phyloP scores from a whole-genome alignment of 30 jellyfish, hydroid and myxozoan species.

The Chrysaora quinquecirrha region DNA sequence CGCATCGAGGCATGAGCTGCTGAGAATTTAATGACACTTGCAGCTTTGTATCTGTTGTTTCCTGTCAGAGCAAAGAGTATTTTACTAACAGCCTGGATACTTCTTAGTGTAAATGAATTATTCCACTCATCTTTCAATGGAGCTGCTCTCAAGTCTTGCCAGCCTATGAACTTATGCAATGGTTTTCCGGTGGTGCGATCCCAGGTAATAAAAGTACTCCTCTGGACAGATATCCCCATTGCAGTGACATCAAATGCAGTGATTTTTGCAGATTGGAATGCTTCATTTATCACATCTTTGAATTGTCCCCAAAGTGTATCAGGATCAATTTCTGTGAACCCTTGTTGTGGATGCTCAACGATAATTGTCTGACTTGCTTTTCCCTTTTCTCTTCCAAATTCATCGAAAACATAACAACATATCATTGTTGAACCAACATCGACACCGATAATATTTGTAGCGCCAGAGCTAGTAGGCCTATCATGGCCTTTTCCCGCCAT shows the following conservation, averaged over 20 bases:
- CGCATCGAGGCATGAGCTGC: conserved; percentile 67
- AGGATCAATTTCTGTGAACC: conserved; percentile 83
- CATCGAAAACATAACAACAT: conserved; percentile 62
- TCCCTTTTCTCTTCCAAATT: conserved; percentile 39
- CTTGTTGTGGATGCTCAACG: conserved; percentile 75
- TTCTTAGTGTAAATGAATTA: conserved; percentile 33
- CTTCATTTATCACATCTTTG: conserved; percentile 50
- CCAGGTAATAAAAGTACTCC: conserved; percentile 91
- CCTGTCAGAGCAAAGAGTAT: conserved; percentile 32
- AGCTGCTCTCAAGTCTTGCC: conserved; percentile 91
- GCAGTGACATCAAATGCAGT: conserved; percentile 68
- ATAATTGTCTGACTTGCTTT: background rate
- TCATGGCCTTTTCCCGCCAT: no score
- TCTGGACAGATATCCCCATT: conserved; percentile 73
- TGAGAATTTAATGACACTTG: conserved; percentile 48
- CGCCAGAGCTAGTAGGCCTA: no score
- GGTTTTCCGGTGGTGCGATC: conserved; percentile 84
- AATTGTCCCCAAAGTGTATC: conserved; percentile 77
- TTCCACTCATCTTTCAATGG: conserved; percentile 63
- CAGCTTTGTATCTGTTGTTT: conserved; percentile 53
- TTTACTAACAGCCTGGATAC: conserved; percentile 22
- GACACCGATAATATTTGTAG: conserved; percentile 42
- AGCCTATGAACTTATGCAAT: conserved; percentile 77
- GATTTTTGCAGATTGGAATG: conserved; percentile 60
- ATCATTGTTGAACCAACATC: conserved; percentile 68